phyloP scores from a whole-genome alignment of 2,113 vertebrate genomes.

The Himantopus leucocephalus region DNA sequence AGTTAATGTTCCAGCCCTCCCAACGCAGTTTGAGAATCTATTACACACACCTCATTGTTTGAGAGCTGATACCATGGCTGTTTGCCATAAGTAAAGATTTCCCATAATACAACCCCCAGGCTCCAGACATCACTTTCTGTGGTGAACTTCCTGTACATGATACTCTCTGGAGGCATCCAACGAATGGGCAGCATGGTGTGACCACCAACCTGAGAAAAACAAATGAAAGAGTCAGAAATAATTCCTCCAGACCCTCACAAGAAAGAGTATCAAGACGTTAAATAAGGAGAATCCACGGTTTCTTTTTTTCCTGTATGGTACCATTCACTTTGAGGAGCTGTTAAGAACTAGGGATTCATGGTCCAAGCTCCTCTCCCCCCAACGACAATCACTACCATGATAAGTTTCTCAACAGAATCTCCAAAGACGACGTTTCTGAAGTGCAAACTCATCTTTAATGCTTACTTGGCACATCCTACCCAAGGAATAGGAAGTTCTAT shows the following conservation, averaged over 20 bases:
- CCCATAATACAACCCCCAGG: slow-evolving; percentile 96
- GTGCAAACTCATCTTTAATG: not conserved
- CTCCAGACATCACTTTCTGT: slow-evolving; percentile 99
- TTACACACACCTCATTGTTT: slow-evolving; percentile 91
- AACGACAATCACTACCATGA: not conserved
- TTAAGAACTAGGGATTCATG: not conserved
- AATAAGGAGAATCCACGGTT: not conserved
- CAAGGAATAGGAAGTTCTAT: not conserved
- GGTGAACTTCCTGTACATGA: slow-evolving; percentile 99
- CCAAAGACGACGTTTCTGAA: not conserved
- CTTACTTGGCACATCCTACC: not conserved
- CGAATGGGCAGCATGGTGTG: slow-evolving; percentile 99
- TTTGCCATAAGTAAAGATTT: slow-evolving; percentile 99
- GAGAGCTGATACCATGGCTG: slow-evolving; percentile 99
- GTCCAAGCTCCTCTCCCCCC: not conserved
- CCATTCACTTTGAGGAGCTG: not conserved
- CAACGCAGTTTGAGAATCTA: not conserved
- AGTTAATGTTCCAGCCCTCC: not conserved
- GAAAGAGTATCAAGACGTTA: not conserved
- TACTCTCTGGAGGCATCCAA: slow-evolving; percentile 99
- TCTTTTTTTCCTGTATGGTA: not conserved
- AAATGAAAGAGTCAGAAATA: not conserved
- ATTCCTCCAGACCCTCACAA: not conserved
- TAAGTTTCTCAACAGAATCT: not conserved
- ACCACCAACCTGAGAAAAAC: slow-evolving; percentile 86